A percentile compares a stretch with the other conserved stretches of the same genome.
Conservation (phyloP, 2,113 vertebrate species). For the Catharus fuscescens region DNA sequence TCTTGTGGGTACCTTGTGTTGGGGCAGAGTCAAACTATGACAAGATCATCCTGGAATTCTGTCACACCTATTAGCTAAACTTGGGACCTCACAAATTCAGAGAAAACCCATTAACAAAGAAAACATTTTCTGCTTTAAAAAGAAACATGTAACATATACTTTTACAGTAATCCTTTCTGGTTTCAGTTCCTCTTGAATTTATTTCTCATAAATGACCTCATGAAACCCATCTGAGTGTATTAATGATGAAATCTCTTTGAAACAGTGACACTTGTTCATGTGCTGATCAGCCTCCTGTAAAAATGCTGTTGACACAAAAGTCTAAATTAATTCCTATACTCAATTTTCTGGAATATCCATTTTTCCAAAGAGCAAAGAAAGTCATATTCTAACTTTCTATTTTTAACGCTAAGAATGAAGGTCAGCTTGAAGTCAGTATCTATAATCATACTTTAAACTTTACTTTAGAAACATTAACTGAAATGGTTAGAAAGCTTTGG, state of each 20-base stretch:
- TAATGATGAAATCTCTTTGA: constrained; percentile 17
- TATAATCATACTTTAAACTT: neutral
- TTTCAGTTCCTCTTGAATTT: neutral
- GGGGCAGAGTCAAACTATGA: neutral
- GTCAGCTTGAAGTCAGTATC: neutral
- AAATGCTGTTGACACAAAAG: constrained; percentile 24
- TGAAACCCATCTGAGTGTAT: constrained; percentile 22
- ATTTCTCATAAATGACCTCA: constrained; percentile 38
- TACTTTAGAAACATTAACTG: neutral
- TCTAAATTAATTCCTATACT: neutral
- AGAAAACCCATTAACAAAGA: neutral
- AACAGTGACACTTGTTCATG: neutral
- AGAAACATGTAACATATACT: neutral
- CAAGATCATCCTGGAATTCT: neutral
- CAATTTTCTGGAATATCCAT: neutral
- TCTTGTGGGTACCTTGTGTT: neutral
- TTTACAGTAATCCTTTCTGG: neutral
- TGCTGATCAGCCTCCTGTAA: neutral
- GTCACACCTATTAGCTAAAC: neutral
- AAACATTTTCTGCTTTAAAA: constrained; percentile 5
- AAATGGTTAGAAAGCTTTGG: neutral
- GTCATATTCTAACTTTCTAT: neutral
- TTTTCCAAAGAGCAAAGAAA: neutral
- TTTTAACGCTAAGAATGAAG: neutral
- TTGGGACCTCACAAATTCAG: neutral